A percentile compares a stretch with the other conserved stretches of the same genome.
Evolutionary conservation across 2,797 vertebrate species (phyloP).

Genomic region (Sebastes flavidus): DNA sequence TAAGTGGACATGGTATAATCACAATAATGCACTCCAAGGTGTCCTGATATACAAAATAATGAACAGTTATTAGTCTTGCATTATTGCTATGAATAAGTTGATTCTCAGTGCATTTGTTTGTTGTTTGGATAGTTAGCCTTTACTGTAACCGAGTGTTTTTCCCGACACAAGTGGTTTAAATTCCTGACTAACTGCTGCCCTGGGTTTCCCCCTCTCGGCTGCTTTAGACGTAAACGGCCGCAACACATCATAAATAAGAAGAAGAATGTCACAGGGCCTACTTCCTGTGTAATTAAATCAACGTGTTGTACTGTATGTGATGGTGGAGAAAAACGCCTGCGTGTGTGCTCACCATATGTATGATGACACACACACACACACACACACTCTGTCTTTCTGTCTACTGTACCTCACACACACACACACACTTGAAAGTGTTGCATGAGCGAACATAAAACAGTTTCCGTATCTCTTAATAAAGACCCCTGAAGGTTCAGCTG

Average conservation of each 20-base stretch:
- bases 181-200: constrained; percentile 71
- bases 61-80: not conserved
- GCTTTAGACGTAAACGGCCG: constrained; percentile 63
- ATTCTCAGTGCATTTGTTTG: constrained; percentile 17
- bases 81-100: not conserved
- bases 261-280: constrained; percentile 70
- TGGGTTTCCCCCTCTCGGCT: constrained; percentile 65
- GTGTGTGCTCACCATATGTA: constrained; percentile 68
- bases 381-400: constrained; percentile 7
- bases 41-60: not conserved
- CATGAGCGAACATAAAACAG: constrained; percentile 45
- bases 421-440: constrained; percentile 27
- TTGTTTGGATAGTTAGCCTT: constrained; percentile 42
- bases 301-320: constrained; percentile 60
- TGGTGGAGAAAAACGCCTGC: constrained; percentile 19
- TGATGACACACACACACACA: constrained; percentile 32
- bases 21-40: not conserved
- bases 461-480: constrained; percentile 59
- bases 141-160: constrained; percentile 55
- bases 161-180: constrained; percentile 53
- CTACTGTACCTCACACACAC: constrained; percentile 11
- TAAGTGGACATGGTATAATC: not conserved
- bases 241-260: constrained; percentile 82
- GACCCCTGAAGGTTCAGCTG: constrained; percentile 14
- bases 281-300: constrained; percentile 84